These are phyloP conservation scores for Drosophila robusta DNA, from an alignment of 2,888 invertebrate species.

Conservation along the genomic window DNA sequence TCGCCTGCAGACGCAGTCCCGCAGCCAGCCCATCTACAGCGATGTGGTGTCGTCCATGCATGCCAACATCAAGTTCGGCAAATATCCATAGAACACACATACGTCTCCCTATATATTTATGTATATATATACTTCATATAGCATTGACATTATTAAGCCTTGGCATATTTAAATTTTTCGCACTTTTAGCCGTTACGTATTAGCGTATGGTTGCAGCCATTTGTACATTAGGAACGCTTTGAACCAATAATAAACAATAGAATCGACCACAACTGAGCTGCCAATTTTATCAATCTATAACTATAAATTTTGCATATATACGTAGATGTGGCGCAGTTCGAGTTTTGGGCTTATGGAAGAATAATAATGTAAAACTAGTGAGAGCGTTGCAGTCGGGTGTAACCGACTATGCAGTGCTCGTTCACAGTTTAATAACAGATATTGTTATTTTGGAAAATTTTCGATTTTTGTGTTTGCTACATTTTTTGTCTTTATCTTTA, in stretches of 20 bases:
- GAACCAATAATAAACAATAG: neutral
- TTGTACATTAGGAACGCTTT: neutral
- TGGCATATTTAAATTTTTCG: neutral
- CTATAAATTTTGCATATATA: no score
- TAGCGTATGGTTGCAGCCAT: conserved; percentile 3
- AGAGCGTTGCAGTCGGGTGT: no score
- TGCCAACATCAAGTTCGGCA: conserved; percentile 3
- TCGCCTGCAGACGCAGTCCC: neutral
- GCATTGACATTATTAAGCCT: neutral
- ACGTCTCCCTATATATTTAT: neutral
- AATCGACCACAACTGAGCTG: neutral
- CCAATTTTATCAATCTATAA: no score
- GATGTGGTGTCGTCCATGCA: conserved; percentile 14
- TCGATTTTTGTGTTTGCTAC: no score
- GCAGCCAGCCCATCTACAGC: conserved; percentile 24
- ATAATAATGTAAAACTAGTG: no score
- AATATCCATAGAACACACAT: conserved; percentile 1
- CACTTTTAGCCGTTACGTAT: conserved; percentile 1
- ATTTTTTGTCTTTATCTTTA: no score
- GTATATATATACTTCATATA: neutral
- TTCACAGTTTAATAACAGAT: no score
- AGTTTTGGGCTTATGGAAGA: no score
- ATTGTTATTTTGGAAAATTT: no score
- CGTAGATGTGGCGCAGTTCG: no score
- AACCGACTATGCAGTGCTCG: no score